Conservation (phyloP, 2,888 invertebrate genomes). For the Empis stercorea region DNA sequence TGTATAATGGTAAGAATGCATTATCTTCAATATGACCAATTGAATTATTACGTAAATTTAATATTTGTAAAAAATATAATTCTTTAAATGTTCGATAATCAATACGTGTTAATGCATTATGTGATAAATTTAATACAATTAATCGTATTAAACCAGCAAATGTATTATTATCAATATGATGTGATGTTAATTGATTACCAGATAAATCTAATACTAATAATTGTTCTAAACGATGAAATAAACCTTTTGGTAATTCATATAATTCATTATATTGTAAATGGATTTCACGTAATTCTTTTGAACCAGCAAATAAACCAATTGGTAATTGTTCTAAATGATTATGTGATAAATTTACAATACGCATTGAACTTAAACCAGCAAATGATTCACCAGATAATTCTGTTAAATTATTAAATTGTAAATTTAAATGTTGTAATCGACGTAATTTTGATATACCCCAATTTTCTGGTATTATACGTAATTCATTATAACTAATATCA, state of each 20-base stretch:
- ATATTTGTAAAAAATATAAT: constrained; percentile 70
- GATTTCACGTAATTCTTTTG: constrained; percentile 68
- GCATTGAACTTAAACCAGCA: constrained; percentile 61
- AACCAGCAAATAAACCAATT: constrained; percentile 67
- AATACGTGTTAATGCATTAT: constrained; percentile 70
- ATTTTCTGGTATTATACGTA: constrained; percentile 56
- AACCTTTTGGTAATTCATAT: constrained; percentile 64
- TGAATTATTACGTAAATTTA: constrained; percentile 74
- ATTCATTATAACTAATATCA: constrained; percentile 70
- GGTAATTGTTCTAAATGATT: constrained; percentile 74
- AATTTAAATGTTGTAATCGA: constrained; percentile 62
- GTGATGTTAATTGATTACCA: constrained; percentile 72
- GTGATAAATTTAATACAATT: constrained; percentile 72
- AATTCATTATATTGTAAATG: constrained; percentile 76
- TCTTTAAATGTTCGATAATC: constrained; percentile 78
- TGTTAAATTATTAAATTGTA: constrained; percentile 73
- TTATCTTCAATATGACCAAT: constrained; percentile 81
- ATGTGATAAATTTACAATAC: constrained; percentile 74
- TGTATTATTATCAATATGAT: constrained; percentile 75
- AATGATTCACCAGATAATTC: constrained; percentile 71
- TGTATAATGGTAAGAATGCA: constrained; percentile 75
- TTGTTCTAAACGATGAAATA: constrained; percentile 74
- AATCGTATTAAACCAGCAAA: constrained; percentile 74
- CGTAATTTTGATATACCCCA: constrained; percentile 63
- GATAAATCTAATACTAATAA: constrained; percentile 73